A percentile compares a stretch with the other conserved stretches of the same genome.
Evolutionary conservation across 2,113 vertebrate genomes (phyloP).

Genomic region (Pangasianodon gigas): DNA sequence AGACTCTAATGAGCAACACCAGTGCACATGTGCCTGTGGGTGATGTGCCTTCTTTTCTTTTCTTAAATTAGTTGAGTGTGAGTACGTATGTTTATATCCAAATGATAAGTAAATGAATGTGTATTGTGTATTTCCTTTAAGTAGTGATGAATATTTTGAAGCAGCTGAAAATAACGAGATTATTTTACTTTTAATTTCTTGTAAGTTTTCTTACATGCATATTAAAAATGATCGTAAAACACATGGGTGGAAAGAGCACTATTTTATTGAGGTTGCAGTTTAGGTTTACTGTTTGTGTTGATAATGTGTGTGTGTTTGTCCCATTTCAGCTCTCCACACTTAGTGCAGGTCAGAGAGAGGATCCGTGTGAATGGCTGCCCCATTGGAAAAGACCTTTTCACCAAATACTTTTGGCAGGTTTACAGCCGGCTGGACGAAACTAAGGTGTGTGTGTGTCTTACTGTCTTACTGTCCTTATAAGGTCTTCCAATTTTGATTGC

Average conservation of each 20-base stretch:
- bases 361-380: conserved; percentile 92
- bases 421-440: conserved; percentile 85
- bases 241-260: background rate
- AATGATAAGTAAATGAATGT: background rate
- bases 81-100: background rate
- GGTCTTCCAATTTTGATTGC: background rate
- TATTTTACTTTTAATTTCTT: background rate
- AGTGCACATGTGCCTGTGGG: too few species aligned
- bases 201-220: background rate
- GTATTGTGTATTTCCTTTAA: background rate
- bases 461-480: background rate
- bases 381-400: conserved; percentile 88
- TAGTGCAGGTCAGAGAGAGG: conserved; percentile 93
- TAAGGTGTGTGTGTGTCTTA: conserved; percentile 72
- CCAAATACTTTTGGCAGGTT: conserved; percentile 93
- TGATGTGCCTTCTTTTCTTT: background rate
- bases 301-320: background rate
- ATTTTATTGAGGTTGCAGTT: background rate
- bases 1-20: background rate
- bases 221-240: background rate
- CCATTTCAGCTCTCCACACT: conserved; percentile 86
- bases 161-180: background rate
- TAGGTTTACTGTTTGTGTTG: background rate
- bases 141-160: background rate
- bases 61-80: background rate